Conservation (phyloP, 2,888 invertebrate species). For the Strigamia maritima region DNA sequence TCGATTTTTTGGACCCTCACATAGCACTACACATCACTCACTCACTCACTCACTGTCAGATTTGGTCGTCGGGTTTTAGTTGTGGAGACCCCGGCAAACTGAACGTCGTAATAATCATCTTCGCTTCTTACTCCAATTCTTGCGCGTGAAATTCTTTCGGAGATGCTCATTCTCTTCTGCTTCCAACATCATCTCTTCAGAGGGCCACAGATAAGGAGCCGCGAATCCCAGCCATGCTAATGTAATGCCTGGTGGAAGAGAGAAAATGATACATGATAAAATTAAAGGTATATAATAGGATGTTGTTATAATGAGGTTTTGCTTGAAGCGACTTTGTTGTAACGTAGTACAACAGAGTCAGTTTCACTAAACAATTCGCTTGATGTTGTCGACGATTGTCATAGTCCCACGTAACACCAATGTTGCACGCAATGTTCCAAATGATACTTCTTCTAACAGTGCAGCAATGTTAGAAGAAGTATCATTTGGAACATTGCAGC, state of each 20-base stretch:
- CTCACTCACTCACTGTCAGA: not conserved
- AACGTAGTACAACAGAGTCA: too few species aligned
- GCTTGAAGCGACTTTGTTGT: too few species aligned
- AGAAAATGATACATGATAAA: too few species aligned
- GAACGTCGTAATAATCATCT: slow-evolving; percentile 35
- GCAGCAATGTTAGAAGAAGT: too few species aligned
- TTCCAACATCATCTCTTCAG: slow-evolving; percentile 15
- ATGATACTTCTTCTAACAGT: too few species aligned
- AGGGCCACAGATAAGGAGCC: slow-evolving; percentile 34
- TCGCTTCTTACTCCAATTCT: slow-evolving; percentile 39
- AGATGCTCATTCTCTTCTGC: slow-evolving; percentile 34
- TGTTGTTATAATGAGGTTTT: too few species aligned
- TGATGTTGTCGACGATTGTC: too few species aligned
- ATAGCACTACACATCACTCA: not conserved
- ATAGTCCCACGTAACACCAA: too few species aligned
- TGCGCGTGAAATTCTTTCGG: slow-evolving; percentile 36
- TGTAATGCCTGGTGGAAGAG: slow-evolving; percentile 21
- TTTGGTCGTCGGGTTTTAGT: not conserved
- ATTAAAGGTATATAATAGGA: too few species aligned
- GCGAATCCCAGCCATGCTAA: slow-evolving; percentile 31
- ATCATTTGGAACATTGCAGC: too few species aligned
- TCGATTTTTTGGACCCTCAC: not conserved
- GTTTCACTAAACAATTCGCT: too few species aligned
- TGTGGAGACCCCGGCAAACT: slow-evolving; percentile 36
- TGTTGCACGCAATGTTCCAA: too few species aligned